Percentiles rank a stretch among this genome's conserved stretches.
Evolutionary conservation across 2,797 vertebrate species (phyloP).

Genomic region (Simalia tracyae): DNA sequence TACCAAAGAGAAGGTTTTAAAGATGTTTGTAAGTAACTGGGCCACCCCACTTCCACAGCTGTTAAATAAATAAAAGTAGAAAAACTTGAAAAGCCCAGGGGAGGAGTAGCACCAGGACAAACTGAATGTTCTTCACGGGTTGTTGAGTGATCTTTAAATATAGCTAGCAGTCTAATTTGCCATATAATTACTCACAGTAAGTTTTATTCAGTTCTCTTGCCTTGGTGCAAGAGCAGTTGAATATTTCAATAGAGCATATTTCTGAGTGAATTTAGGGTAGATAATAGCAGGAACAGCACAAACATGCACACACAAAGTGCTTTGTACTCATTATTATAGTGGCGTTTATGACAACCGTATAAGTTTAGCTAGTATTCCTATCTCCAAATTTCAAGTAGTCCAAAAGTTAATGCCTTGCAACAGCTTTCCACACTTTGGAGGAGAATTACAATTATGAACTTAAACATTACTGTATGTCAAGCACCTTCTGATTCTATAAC

Average conservation of each 20-base stretch:
- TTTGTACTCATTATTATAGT: not conserved
- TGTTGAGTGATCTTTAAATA: not conserved
- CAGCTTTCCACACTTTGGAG: not conserved
- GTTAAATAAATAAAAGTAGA: not conserved
- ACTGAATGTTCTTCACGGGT: not conserved
- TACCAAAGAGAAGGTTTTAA: not conserved
- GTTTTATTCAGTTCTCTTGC: not conserved
- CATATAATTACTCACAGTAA: not conserved
- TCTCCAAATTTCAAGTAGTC: not conserved
- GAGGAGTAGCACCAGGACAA: not conserved
- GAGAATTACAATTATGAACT: not conserved
- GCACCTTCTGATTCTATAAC: not conserved
- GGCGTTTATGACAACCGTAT: not conserved
- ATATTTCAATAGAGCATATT: not conserved
- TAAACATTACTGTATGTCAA: not conserved
- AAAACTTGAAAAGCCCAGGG: not conserved
- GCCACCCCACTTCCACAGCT: not conserved
- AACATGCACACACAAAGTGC: not conserved
- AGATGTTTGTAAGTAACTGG: not conserved
- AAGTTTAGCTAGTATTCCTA: not conserved
- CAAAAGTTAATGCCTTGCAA: not conserved
- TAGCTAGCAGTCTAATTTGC: not conserved
- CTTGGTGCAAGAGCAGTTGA: not conserved
- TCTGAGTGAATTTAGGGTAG: not conserved
- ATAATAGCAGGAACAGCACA: not conserved